Percentiles rank a stretch among this genome's conserved stretches.
Conservation (phyloP, 2,888 invertebrate genomes). For the Leptura quadrifasciata region DNA sequence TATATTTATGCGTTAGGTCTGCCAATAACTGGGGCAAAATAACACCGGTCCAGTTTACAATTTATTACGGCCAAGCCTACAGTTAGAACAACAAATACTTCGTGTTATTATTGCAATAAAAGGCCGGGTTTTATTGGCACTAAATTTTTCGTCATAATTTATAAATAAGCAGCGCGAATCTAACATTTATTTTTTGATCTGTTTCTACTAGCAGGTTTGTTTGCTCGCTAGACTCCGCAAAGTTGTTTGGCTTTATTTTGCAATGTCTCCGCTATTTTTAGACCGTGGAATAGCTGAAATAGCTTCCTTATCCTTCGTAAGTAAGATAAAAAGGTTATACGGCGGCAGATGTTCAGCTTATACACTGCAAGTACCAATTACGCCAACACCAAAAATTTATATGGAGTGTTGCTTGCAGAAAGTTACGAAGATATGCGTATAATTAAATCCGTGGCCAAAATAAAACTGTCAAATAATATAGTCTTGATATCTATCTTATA, state of each 20-base stretch:
- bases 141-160: conserved; percentile 18
- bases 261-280: conserved; percentile 49
- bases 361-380: conserved; percentile 14
- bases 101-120: conserved; percentile 21
- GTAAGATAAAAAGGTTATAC: conserved; percentile 44
- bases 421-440: not conserved
- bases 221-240: conserved; percentile 19
- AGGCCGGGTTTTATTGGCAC: not conserved
- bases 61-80: not conserved
- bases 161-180: conserved; percentile 17
- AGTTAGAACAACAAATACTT: conserved; percentile 9
- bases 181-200: not conserved
- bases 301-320: conserved; percentile 55
- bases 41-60: conserved; percentile 14
- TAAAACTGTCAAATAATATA: too few relatives aligned
- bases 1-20: not conserved
- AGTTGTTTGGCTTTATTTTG: conserved; percentile 44
- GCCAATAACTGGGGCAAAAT: conserved; percentile 16
- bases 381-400: conserved; percentile 1
- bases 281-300: conserved; percentile 49
- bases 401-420: not conserved
- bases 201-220: conserved; percentile 4
- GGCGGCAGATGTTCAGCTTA: conserved; percentile 27
- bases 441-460: not conserved
- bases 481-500: too few relatives aligned